Base-by-base conservation (phyloP, 2,797 vertebrate species). In the Paramormyrops hopkinsi region DNA sequence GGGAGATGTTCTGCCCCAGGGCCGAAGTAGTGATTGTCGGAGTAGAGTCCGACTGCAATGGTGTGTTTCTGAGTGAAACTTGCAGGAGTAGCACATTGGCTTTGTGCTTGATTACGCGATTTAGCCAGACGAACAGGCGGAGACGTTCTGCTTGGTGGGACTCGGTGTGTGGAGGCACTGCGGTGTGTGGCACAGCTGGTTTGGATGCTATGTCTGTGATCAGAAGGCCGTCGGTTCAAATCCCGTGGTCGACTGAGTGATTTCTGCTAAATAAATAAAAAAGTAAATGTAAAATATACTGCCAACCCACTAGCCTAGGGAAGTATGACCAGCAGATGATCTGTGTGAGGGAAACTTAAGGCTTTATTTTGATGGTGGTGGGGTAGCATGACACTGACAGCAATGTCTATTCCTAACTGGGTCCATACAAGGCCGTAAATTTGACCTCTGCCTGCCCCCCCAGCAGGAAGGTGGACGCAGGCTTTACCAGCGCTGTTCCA, bases 401-500 rank as follows among this genome's bases (percentile, higher is more conserved):
- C 12, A 37, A 6, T 37, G 69, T 6, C 11, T 12, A 41, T 19
- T 17, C 5, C 17, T 41, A 41, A 41, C 37, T 76, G 69, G 0
- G 17, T 76, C 69, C 69, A 76, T 41, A 79, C 69, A 12, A 69
- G 62, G 25, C 62, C 9, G 25, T 4, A 33, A 69, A 37, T 69
- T 14, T 37, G 65, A 69, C 65, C 37, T 41, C 17, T 79, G 33
- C 37, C 37, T 79, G 12, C 25, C 22, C 44, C 17, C 56, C 44
- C 44, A 41, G 41, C 22, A 54, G 46, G 41, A 48, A 54, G 50
- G 59, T 29, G 89, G 84, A 33, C 83, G 83, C 22, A 86, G 89
- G 33, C 89, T 87, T 33, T 89, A 87, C 48, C 89, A 87, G 48
- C 62, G 89, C 5, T 25, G 84, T 29, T 54, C 46, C 4, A 19